Conservation (phyloP, 2,888 invertebrate genomes). For the Pseudococcus longispinus region DNA sequence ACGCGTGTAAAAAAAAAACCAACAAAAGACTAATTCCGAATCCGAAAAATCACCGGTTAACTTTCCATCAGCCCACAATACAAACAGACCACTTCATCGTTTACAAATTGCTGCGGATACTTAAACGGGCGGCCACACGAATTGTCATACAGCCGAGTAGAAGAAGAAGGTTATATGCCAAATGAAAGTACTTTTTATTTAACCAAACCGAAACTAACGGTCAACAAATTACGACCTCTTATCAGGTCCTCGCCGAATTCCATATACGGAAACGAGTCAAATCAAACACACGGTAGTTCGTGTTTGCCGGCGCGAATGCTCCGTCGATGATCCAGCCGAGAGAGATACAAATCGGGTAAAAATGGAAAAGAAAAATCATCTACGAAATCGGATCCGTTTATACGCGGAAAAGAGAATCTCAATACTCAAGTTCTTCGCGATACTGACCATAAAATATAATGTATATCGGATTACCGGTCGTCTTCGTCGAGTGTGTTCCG, state of each 20-base stretch:
- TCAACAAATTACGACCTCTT: slow-evolving; percentile 39
- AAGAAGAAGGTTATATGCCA: not conserved
- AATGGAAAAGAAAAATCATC: no score
- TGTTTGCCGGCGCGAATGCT: not conserved
- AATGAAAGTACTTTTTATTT: slow-evolving; percentile 37
- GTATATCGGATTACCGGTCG: not conserved
- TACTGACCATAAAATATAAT: not conserved
- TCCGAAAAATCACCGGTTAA: slow-evolving; percentile 24
- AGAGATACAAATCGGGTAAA: not conserved
- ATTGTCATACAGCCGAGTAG: slow-evolving; percentile 14
- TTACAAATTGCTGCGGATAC: not conserved
- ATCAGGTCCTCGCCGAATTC: slow-evolving; percentile 35
- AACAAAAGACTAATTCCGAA: slow-evolving; percentile 22
- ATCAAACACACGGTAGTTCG: not conserved
- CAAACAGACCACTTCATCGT: slow-evolving; percentile 23
- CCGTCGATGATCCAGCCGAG: not conserved
- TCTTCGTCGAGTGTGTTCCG: slow-evolving; percentile 6
- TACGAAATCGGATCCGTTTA: slow-evolving; percentile 33
- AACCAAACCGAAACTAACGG: slow-evolving; percentile 16
- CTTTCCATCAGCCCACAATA: slow-evolving; percentile 30
- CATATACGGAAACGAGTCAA: slow-evolving; percentile 36
- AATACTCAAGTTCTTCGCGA: not conserved
- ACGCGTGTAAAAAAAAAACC: not conserved
- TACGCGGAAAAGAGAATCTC: slow-evolving; percentile 13
- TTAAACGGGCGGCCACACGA: not conserved